Evolutionary conservation across 2,113 vertebrate genomes (phyloP), one percentile per base, ranked within the genome.

Genomic region (Xiphophorus couchianus): DNA sequence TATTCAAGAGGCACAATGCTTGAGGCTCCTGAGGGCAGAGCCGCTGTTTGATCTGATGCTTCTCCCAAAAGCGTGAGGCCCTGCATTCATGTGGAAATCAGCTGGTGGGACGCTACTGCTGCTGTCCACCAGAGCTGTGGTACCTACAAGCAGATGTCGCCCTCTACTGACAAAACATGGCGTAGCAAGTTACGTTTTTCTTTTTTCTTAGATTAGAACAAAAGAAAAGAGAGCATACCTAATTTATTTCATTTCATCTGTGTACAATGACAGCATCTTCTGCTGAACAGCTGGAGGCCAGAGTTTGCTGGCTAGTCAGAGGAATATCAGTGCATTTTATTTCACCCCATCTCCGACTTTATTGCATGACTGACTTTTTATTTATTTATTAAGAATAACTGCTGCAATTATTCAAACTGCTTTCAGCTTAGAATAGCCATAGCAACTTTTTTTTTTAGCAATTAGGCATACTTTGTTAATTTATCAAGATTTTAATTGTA

Each of bases 1-100:
- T 86, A 89, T 93, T 90, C 74, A 81, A 79, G 85, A 80, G 89
- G 78, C 73, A 84, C 74, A 30, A 64, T 62, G 79, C 76, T 80
- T 63, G 3, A 83, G 60, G 68, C 65, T 88, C 81, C 72, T 2
- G 66, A 86, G 89, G 83, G 79, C 75, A 72, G 71, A 81, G 72
- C 30, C 28, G 61, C 22, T 37, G 72, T 78, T 71, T 79, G 83
- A 84, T 86, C 84, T 84, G n/a, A 73, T 81, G 73, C 73, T 62
- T 69, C 68, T 76, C 76, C 42, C 75, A 62, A 73, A 37, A 68
- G 64, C 51, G 70, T 65, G 66, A 82, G 84, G 77, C 71, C 19
- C 42, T 76, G 69, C 67, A 76, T 82, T 80, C 76, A 80, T 73
- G 72, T 88, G 73, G 74, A 81, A 81, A 67, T 76, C 70, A 76